Evolutionary conservation across 2,888 invertebrate genomes (phyloP), one percentile per base, ranked within the genome.

Genomic region (Aelia acuminata): DNA sequence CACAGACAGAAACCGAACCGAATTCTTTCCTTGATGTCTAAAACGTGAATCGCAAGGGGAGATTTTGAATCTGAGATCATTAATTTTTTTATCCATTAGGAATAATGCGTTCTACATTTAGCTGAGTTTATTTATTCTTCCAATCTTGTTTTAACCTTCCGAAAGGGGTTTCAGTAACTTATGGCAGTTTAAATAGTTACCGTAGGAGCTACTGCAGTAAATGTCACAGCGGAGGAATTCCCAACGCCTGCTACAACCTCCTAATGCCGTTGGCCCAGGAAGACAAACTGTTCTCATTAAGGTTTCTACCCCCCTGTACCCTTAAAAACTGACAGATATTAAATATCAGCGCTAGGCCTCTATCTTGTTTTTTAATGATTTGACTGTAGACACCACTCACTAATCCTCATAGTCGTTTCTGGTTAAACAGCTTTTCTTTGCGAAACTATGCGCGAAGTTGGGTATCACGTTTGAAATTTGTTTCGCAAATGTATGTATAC

Each of bases 281-380:
- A 70, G 63, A 70, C 63, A 70, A 70, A 70, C 63, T 20, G 63
- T 70, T 70, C 63, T 70, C 63, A 70, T 70, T 70, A 70, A 70
- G 63, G 20, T 0, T 35, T 8, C 63, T 70, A 18, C 63, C 35
- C 57, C 31, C 63, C 26, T n/a, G 7, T 18, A 70, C 63, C 18
- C 63, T 70, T 70, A 70, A 70, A 70, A 70, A 70, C 63, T 70
- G 63, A 35, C 63, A 70, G 63, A 70, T 70, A 70, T 70, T 70
- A 70, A 35, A 70, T 70, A 70, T 70, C 63, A 70, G 11, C 7
- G 26, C 57, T n/a, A 13, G 57, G 3, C 63, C 31, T 20, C 31
- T 70, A 5, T 18, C 63, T 70, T 31, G 63, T 70, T 70, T 70
- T n/a, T 18, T 70, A 70, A 70, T 70, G 63, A 3, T 70, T 70